Evolutionary conservation across 2,113 vertebrate species (phyloP).

Genomic region (Spilogale gracilis): DNA sequence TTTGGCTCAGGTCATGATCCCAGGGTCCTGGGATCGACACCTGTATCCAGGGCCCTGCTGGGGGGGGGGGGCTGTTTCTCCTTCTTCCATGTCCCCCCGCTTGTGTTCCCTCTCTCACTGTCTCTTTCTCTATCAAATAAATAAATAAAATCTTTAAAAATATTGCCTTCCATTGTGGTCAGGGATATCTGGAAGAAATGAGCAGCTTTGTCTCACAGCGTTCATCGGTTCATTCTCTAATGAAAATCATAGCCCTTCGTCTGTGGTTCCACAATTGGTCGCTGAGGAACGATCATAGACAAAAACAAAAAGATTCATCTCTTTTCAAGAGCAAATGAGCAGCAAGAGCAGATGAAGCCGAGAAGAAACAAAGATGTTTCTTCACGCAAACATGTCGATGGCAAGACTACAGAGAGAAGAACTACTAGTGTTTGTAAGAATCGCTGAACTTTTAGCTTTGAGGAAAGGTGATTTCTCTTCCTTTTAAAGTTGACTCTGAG

Average conservation of each 20-base stretch:
- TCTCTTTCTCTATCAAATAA: too few relatives aligned
- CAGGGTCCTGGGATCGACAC: too few relatives aligned
- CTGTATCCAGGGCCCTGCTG: too few relatives aligned
- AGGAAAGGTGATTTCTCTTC: background rate
- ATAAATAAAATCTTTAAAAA: too few relatives aligned
- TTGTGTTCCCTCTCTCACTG: too few relatives aligned
- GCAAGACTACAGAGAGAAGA: slow-evolving; percentile 36
- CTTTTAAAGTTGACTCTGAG: background rate
- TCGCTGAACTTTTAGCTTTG: background rate
- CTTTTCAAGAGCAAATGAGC: slow-evolving; percentile 66
- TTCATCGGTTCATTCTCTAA: slow-evolving; percentile 61
- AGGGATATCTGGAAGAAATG: slow-evolving; percentile 40
- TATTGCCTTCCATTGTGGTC: slow-evolving; percentile 12
- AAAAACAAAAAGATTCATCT: slow-evolving; percentile 62
- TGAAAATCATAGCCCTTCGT: slow-evolving; percentile 67
- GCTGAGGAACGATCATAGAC: slow-evolving; percentile 69
- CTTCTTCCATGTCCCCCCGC: too few relatives aligned
- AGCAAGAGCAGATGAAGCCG: slow-evolving; percentile 55
- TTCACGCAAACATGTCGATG: slow-evolving; percentile 72
- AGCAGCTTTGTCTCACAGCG: slow-evolving; percentile 46
- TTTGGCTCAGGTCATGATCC: too few relatives aligned
- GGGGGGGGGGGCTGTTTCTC: too few relatives aligned
- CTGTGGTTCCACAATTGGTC: slow-evolving; percentile 22
- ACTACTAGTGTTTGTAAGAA: slow-evolving; percentile 19
- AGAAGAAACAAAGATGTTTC: slow-evolving; percentile 56